phyloP scores from a whole-genome alignment of 2,113 vertebrate species.

The Platycercus adscitus region DNA sequence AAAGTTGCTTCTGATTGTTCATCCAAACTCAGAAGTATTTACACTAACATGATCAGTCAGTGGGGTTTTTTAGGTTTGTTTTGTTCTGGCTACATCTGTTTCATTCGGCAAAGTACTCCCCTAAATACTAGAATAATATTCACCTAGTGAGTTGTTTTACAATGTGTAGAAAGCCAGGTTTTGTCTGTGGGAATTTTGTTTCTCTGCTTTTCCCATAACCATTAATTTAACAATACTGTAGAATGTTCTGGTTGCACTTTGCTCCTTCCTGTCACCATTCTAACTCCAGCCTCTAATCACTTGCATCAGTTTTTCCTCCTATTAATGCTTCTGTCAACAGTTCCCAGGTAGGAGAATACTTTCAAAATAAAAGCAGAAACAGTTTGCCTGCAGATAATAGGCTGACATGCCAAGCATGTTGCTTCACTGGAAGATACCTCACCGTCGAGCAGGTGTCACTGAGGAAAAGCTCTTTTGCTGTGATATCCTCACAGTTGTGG shows the following conservation, averaged over 20 bases:
- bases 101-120: neutral
- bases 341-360: neutral
- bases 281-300: neutral
- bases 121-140: neutral
- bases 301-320: neutral
- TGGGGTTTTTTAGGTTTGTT: neutral
- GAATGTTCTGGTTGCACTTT: neutral
- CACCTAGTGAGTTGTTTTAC: neutral
- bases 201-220: neutral
- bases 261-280: neutral
- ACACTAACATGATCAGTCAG: neutral
- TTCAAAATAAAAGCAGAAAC: neutral
- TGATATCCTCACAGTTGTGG: neutral
- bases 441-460: neutral
- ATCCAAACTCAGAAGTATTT: neutral
- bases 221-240: neutral
- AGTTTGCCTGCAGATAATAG: neutral
- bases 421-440: neutral
- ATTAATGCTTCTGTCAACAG: neutral
- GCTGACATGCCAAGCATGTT: neutral
- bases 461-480: neutral
- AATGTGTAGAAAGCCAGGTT: neutral
- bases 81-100: neutral
- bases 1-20: neutral
- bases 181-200: neutral